These are phyloP conservation scores for Thomomys bottae DNA, from an alignment of 2,113 vertebrate genomes.

Conservation along the genomic window DNA sequence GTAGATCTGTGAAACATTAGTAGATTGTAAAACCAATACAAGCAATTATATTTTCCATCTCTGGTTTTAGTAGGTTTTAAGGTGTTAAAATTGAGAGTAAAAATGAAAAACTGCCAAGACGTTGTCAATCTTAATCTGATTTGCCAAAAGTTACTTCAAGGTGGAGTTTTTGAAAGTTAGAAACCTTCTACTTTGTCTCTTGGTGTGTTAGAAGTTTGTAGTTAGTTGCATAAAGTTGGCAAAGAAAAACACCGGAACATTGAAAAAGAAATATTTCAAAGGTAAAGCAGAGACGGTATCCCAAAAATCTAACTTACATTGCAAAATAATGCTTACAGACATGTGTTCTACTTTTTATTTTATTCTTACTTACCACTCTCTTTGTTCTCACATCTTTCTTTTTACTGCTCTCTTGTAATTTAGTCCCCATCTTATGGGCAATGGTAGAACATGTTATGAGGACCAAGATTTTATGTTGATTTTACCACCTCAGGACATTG, in stretches of 20 bases:
- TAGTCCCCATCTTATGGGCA: not conserved
- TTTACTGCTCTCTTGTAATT: not conserved
- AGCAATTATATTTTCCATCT: not conserved
- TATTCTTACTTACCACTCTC: not conserved
- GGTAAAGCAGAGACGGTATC: too few species aligned
- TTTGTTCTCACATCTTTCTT: not conserved
- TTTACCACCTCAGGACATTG: not conserved
- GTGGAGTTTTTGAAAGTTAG: not conserved
- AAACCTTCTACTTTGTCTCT: not conserved
- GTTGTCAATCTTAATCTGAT: not conserved
- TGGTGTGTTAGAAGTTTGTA: not conserved
- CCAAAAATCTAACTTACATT: not conserved
- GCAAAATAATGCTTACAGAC: not conserved
- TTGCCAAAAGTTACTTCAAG: not conserved
- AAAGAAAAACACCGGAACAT: not conserved
- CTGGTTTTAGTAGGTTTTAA: not conserved
- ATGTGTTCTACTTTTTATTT: not conserved
- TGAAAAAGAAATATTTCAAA: not conserved
- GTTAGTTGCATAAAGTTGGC: not conserved
- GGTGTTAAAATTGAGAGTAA: not conserved
- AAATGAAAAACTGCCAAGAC: not conserved
- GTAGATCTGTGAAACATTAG: too few species aligned
- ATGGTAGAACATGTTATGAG: not conserved
- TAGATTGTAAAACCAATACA: not conserved
- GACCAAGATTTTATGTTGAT: not conserved